phyloP scores from a whole-genome alignment of 2,888 invertebrate genomes.

The Tetragonula carbonaria region DNA sequence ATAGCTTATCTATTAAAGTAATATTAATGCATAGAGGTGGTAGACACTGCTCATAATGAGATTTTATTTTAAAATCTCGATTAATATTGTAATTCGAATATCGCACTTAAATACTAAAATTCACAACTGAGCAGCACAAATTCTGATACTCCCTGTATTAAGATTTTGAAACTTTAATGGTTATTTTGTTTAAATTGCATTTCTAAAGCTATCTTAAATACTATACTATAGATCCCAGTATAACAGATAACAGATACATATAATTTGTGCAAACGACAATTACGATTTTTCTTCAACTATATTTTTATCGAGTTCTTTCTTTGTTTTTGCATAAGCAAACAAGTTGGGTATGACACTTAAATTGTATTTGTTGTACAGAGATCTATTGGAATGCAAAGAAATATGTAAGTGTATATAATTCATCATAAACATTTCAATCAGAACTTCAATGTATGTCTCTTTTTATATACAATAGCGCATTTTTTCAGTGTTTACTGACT shows the following conservation, averaged over 20 bases:
- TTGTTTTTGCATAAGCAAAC: constrained; percentile 29
- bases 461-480: constrained; percentile 74
- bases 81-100: constrained; percentile 36
- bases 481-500: constrained; percentile 53
- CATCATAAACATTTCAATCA: constrained; percentile 46
- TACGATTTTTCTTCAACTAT: constrained; percentile 40
- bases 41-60: constrained; percentile 67
- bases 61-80: constrained; percentile 63
- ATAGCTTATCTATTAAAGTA: constrained; percentile 62
- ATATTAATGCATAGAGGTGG: constrained; percentile 65
- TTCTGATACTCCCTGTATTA: constrained; percentile 41
- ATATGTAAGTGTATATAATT: constrained; percentile 57
- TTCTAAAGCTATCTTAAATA: constrained; percentile 59
- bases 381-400: constrained; percentile 73
- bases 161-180: constrained; percentile 45
- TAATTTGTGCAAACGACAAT: constrained; percentile 73
- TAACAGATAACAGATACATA: constrained; percentile 65
- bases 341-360: constrained; percentile 45
- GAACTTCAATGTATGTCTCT: constrained; percentile 73
- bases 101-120: constrained; percentile 51
- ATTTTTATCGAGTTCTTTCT: constrained; percentile 24
- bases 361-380: constrained; percentile 64
- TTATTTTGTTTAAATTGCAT: constrained; percentile 34
- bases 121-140: constrained; percentile 57
- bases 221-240: constrained; percentile 61